Base-by-base conservation (phyloP, 2,113 vertebrate genomes). In the Chloroceryle aenea region DNA sequence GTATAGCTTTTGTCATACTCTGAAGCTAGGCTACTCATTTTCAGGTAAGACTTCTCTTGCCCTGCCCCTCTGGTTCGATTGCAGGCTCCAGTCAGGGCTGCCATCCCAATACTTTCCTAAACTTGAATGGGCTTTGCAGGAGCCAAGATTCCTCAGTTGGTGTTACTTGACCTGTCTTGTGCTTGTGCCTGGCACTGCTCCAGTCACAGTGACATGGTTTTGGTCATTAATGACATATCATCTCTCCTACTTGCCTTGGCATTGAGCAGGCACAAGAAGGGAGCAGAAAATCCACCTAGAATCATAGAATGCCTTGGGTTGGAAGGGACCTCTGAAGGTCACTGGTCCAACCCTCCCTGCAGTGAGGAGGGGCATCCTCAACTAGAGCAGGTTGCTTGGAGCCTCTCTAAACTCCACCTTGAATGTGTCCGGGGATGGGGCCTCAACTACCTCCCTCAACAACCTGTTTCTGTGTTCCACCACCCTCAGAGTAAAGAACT, bases 151-250 rank as follows among this genome's bases (percentile, higher is more conserved):
- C 34, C 53, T 38, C 75, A 48, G 7, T 2, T 0, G 1, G 40
- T 40, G 40, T 23, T 36, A 42, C 6, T 48, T 63, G 29, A 20
- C 40, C 42, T 78, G 29, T 42, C 45, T 61, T 83, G 40, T 12
- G 21, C 30, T 53, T 0, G 0, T 66, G 40, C 27, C 55, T 74
- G 23, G 23, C 6, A 3, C 59, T 29, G 45, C 40, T 40, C 30
- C 50, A 4, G 2, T 36, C 34, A 26, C 20, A 52, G 25, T 25
- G 80, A 42, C 27, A 36, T 1, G n/a, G 10, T 56, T 23, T 10
- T 81, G 76, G 62, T 11, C 26, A 21, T 3, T 38, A 53, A 18
- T n/a, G 72, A 59, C 14, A 12, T 4, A 22, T 61, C 17, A 30
- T 30, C 75, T 29, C n/a, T 88, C 64, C 36, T 73, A 36, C 40